phyloP scores from a whole-genome alignment of 2,888 invertebrate genomes.

The Drepana falcataria region DNA sequence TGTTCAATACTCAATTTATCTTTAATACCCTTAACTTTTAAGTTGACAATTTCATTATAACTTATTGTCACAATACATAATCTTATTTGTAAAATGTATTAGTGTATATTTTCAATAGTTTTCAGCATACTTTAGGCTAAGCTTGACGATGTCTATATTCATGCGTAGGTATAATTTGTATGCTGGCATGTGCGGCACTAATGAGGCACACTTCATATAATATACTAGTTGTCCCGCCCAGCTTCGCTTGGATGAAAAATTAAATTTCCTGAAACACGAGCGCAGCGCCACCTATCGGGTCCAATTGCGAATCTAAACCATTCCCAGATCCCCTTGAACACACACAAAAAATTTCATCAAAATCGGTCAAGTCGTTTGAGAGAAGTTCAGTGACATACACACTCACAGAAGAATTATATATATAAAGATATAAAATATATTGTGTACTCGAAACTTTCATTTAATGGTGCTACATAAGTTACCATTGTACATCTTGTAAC shows the following conservation, averaged over 20 bases:
- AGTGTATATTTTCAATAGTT: slow-evolving; percentile 16
- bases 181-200: slow-evolving; percentile 17
- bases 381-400: too few relatives aligned
- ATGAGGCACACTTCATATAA: slow-evolving; percentile 1
- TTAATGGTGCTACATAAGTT: slow-evolving; percentile 64
- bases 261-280: too few relatives aligned
- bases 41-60: slow-evolving; percentile 34
- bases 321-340: too few relatives aligned
- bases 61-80: slow-evolving; percentile 35
- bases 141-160: too few relatives aligned
- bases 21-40: slow-evolving; percentile 12
- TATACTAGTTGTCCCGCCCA: too few relatives aligned
- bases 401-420: too few relatives aligned
- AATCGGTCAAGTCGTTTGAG: too few relatives aligned
- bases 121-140: too few relatives aligned
- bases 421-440: slow-evolving; percentile 22
- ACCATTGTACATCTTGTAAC: slow-evolving; percentile 50
- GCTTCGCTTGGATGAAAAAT: too few relatives aligned
- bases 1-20: slow-evolving; percentile 20
- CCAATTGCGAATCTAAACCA: too few relatives aligned
- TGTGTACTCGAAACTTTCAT: slow-evolving; percentile 35
- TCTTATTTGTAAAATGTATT: slow-evolving; percentile 15
- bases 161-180: neutral
- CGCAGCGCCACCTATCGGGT: too few relatives aligned
- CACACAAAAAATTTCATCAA: too few relatives aligned